Conservation (phyloP, 1,140 invertebrate species). For the Pseudomyrmex concolor region DNA sequence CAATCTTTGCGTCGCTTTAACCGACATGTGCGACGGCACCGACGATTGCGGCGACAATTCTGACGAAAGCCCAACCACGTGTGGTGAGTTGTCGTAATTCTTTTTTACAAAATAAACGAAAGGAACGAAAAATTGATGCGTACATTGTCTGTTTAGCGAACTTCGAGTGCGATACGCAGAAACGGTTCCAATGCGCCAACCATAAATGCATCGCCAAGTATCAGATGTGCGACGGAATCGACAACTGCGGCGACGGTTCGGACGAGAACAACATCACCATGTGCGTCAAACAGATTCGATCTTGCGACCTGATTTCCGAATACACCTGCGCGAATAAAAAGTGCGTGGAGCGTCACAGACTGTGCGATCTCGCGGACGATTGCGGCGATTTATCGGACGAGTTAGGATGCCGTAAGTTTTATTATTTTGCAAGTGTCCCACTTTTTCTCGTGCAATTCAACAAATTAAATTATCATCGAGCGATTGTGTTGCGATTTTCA, state of each 20-base stretch:
- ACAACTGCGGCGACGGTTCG: conserved; percentile 96
- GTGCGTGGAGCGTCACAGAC: conserved; percentile 92
- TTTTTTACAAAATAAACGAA: not conserved
- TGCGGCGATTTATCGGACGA: conserved; percentile 96
- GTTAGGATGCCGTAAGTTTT: conserved; percentile 92
- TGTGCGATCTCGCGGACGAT: conserved; percentile 94
- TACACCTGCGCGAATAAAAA: conserved; percentile 96
- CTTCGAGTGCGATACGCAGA: conserved; percentile 92
- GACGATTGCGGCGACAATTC: conserved; percentile 96
- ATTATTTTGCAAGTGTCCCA: too few species aligned
- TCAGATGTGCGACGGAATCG: conserved; percentile 93
- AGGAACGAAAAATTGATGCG: conserved; percentile 11
- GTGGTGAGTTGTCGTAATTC: conserved; percentile 84
- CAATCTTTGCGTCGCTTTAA: conserved; percentile 93
- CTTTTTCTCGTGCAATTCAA: not conserved
- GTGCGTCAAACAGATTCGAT: conserved; percentile 89
- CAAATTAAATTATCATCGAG: not conserved
- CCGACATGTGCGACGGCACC: conserved; percentile 94
- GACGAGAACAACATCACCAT: conserved; percentile 97
- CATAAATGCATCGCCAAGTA: conserved; percentile 94
- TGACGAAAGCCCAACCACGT: conserved; percentile 93
- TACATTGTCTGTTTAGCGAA: conserved; percentile 85
- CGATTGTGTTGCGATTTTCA: conserved; percentile 66
- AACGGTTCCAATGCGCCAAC: conserved; percentile 95
- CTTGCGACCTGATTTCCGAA: conserved; percentile 90